Conservation (phyloP, 1,140 invertebrate species). For the Habropoda laboriosa region DNA sequence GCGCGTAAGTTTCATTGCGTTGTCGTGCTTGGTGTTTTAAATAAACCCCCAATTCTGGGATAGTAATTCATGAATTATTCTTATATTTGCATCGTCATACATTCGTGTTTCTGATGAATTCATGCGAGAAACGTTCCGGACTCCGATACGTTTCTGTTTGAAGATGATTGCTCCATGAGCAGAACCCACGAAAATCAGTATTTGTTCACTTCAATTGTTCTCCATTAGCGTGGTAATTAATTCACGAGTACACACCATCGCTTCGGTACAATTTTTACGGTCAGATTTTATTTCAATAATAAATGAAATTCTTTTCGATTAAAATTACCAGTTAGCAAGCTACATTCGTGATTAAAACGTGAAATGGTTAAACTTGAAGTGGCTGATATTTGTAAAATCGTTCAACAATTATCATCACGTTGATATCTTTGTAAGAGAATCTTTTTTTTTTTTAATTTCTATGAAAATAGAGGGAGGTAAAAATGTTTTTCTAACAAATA, state of each 20-base stretch:
- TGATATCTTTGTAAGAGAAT: too few relatives aligned
- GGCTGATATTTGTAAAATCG: too few relatives aligned
- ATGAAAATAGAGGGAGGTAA: too few relatives aligned
- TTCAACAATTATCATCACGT: too few relatives aligned
- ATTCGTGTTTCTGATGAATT: not conserved
- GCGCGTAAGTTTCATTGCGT: not conserved
- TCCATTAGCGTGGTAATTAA: not conserved
- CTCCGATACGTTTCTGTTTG: not conserved
- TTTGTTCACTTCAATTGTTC: not conserved
- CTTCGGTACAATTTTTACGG: not conserved
- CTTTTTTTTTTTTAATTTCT: too few relatives aligned
- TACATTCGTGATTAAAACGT: too few relatives aligned
- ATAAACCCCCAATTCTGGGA: not conserved
- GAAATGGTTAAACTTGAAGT: too few relatives aligned
- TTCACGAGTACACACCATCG: not conserved
- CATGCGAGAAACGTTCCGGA: not conserved
- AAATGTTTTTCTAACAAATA: too few relatives aligned
- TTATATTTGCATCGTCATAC: not conserved
- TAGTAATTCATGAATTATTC: not conserved
- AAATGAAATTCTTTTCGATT: not conserved
- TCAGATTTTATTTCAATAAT: not conserved
- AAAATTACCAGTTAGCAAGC: too few relatives aligned
- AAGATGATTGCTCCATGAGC: not conserved
- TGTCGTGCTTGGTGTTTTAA: not conserved
- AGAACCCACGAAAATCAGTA: not conserved